Evolutionary conservation across 2,113 vertebrate genomes (phyloP).

Genomic region (Melanerpes aurifrons): DNA sequence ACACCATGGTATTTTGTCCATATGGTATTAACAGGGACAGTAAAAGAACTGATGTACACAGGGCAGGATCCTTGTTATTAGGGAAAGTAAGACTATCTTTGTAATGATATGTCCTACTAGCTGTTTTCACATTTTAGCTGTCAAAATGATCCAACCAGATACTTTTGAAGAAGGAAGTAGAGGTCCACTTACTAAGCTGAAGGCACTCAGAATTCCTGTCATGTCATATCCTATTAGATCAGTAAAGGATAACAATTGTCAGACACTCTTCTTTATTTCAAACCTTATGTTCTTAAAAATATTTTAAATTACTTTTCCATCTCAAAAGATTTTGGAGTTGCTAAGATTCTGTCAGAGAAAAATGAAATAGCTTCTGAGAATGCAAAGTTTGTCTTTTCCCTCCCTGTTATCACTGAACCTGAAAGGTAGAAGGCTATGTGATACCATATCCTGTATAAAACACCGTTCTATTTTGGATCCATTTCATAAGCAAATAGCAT

Average conservation of each 20-base stretch:
- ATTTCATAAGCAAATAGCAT: neutral
- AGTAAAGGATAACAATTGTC: neutral
- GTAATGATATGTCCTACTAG: neutral
- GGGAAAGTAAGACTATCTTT: neutral
- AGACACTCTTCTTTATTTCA: neutral
- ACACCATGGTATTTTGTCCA: neutral
- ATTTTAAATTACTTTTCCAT: neutral
- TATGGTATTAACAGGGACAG: neutral
- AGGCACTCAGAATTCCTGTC: constrained; percentile 37
- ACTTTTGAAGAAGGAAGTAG: constrained; percentile 32
- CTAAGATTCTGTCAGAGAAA: neutral
- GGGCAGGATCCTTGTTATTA: neutral
- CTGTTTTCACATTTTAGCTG: constrained; percentile 36
- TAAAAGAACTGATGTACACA: constrained; percentile 1
- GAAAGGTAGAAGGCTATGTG: neutral
- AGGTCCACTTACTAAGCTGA: constrained; percentile 17
- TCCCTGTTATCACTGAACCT: neutral
- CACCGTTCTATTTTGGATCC: neutral
- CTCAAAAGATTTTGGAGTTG: neutral
- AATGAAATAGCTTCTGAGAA: neutral
- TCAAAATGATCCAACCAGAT: constrained; percentile 39
- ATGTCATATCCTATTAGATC: constrained; percentile 32
- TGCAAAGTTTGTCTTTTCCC: neutral
- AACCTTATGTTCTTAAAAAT: constrained; percentile 6
- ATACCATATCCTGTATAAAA: neutral